Conservation (phyloP, 2,888 invertebrate species). For the Platycnemis pennipes region DNA sequence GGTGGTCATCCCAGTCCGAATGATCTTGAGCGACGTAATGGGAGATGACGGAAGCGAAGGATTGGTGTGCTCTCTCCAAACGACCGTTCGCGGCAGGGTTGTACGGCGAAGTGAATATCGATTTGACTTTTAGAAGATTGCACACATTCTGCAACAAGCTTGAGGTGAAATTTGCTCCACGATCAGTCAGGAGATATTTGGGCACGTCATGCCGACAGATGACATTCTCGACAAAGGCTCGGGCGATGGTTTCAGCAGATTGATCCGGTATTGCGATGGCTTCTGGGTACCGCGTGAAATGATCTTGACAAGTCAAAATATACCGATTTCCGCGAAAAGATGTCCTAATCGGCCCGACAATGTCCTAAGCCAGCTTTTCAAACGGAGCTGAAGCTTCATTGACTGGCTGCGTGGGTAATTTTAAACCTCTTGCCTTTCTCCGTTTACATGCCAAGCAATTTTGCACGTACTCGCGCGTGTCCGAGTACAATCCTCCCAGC, state of each 20-base stretch:
- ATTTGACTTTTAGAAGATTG: slow-evolving; percentile 71
- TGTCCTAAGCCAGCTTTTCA: no score
- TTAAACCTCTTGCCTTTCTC: background rate
- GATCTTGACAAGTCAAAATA: slow-evolving; percentile 72
- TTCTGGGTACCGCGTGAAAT: slow-evolving; percentile 72
- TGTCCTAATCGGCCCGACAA: no score
- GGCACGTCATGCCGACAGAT: background rate
- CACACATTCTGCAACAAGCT: background rate
- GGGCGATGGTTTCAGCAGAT: slow-evolving; percentile 71
- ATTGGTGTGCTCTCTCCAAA: slow-evolving; percentile 45
- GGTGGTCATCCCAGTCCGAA: slow-evolving; percentile 19
- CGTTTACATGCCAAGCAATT: slow-evolving; percentile 42
- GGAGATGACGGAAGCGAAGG: slow-evolving; percentile 7
- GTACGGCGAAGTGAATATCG: slow-evolving; percentile 34
- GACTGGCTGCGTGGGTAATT: background rate
- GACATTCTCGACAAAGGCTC: background rate
- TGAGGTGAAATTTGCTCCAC: slow-evolving; percentile 5
- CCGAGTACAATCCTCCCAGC: slow-evolving; percentile 41
- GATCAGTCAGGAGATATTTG: background rate
- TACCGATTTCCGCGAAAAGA: slow-evolving; percentile 73
- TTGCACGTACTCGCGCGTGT: background rate
- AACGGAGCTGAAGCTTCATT: background rate
- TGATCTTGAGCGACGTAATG: slow-evolving; percentile 12
- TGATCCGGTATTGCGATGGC: slow-evolving; percentile 73
- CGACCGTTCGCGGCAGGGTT: no score